phyloP scores from a whole-genome alignment of 2,888 invertebrate genomes.

The Ichneumon xanthorius region DNA sequence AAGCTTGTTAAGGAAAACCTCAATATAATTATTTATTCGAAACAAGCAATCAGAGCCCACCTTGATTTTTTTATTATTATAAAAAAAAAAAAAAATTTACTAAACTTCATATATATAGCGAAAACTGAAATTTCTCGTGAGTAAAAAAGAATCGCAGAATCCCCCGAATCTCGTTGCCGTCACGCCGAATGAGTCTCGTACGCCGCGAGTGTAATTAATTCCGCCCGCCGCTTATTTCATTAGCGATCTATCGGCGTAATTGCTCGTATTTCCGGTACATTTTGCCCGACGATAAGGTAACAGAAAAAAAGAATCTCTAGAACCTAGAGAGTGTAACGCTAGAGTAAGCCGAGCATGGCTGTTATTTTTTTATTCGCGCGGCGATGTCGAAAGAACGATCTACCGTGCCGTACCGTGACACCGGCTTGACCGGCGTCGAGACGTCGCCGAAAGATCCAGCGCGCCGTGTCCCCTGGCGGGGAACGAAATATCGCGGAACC shows the following conservation, averaged over 20 bases:
- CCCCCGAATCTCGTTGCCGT: background rate
- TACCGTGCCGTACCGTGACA: constrained; percentile 56
- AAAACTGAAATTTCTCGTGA: background rate
- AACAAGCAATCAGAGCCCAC: too few species aligned
- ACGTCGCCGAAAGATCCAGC: background rate
- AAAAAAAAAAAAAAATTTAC: background rate
- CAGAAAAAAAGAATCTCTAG: constrained; percentile 37
- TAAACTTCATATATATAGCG: background rate
- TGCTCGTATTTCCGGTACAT: constrained; percentile 57
- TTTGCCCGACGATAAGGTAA: constrained; percentile 9
- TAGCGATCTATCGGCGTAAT: constrained; percentile 59
- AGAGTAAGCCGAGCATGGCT: constrained; percentile 17
- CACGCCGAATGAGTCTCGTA: background rate
- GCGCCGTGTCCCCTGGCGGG: constrained; percentile 30
- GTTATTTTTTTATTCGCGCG: constrained; percentile 41
- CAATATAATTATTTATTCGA: too few species aligned
- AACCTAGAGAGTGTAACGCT: constrained; percentile 60
- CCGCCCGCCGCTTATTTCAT: constrained; percentile 24
- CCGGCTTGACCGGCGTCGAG: constrained; percentile 30
- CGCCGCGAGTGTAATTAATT: constrained; percentile 29
- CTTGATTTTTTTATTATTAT: background rate
- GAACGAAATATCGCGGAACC: constrained; percentile 22
- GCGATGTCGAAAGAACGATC: constrained; percentile 67
- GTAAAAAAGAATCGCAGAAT: background rate
- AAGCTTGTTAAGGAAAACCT: background rate